These are phyloP conservation scores for Hestina assimilis DNA, from an alignment of 1,140 invertebrate species.

Conservation along the genomic window DNA sequence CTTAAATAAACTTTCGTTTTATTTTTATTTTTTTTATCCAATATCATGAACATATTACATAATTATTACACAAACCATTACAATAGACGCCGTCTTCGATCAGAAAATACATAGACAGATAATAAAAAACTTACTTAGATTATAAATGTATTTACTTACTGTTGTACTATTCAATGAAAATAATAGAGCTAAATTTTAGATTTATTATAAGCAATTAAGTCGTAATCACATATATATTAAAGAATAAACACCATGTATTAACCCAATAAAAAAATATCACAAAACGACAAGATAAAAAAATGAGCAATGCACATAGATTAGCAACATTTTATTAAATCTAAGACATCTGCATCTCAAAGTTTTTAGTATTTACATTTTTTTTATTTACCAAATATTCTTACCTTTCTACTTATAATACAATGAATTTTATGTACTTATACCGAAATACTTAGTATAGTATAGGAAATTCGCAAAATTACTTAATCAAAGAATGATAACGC, in stretches of 20 bases:
- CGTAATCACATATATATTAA: background rate
- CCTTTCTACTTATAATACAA: no score
- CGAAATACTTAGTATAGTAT: no score
- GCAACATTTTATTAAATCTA: no score
- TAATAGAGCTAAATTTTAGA: background rate
- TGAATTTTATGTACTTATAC: no score
- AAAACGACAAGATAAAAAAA: conserved; percentile 4
- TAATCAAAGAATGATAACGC: no score
- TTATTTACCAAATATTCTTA: no score
- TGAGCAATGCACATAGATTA: background rate
- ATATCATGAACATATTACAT: background rate
- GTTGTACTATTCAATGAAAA: conserved; percentile 4
- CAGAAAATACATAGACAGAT: background rate
- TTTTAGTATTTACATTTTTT: no score
- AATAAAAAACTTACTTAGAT: background rate
- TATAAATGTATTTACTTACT: conserved; percentile 2
- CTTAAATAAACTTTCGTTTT: background rate
- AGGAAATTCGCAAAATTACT: no score
- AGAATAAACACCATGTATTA: conserved; percentile 4
- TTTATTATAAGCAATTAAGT: conserved; percentile 8
- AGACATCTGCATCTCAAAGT: no score
- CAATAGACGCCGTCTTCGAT: background rate
- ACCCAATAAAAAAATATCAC: conserved; percentile 9
- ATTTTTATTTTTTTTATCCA: background rate
- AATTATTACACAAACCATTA: background rate